Conservation (phyloP, 2,113 vertebrate species). For the Mustela lutreola region DNA sequence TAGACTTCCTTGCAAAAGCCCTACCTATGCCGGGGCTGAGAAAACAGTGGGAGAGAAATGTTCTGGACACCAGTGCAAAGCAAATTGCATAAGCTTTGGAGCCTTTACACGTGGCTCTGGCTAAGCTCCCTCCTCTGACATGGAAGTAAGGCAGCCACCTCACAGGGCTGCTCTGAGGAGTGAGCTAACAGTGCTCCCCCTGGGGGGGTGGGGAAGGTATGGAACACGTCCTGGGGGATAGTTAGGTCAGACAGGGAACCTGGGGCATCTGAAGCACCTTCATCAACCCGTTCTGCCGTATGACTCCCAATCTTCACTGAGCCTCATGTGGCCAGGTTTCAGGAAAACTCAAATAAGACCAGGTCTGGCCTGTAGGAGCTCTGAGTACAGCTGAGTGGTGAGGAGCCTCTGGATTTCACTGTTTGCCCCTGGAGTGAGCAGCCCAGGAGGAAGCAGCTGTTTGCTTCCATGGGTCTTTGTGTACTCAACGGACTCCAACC, state of each 20-base stretch:
- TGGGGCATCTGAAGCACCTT: not conserved
- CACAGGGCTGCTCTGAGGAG: not conserved
- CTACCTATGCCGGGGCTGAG: not conserved
- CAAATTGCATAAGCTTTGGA: not conserved
- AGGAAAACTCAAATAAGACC: not conserved
- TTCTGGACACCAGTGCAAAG: not conserved
- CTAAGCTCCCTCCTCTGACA: not conserved
- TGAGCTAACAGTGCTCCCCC: not conserved
- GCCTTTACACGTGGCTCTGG: not conserved
- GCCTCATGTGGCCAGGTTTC: not conserved
- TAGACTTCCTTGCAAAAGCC: not conserved
- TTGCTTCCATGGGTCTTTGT: conserved; percentile 40
- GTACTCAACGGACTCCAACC: conserved; percentile 28
- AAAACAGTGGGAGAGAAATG: not conserved
- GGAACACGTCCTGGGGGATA: not conserved
- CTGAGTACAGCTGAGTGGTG: not conserved
- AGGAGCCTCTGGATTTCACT: not conserved
- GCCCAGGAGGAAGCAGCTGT: conserved; percentile 21
- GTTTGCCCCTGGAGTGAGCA: conserved; percentile 8
- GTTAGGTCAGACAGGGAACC: not conserved
- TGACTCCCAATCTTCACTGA: not conserved
- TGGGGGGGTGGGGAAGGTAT: not conserved
- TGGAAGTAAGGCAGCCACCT: not conserved
- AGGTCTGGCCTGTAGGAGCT: not conserved
- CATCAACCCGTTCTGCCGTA: not conserved